phyloP scores from a whole-genome alignment of 1,140 invertebrate species.

The Pantala flavescens region DNA sequence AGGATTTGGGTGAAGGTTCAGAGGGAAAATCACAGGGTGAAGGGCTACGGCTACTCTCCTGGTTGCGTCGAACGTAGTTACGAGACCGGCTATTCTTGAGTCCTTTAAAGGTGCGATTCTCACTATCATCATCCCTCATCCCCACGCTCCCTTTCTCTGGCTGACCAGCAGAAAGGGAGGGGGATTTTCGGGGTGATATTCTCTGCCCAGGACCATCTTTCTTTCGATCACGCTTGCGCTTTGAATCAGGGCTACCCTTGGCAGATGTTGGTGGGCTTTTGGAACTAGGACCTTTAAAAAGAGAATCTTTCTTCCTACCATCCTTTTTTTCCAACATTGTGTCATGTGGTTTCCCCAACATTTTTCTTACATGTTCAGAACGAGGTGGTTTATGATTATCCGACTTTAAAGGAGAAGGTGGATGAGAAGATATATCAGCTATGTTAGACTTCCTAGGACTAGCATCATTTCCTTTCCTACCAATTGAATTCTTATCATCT shows the following conservation, averaged over 20 bases:
- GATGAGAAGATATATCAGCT: background rate
- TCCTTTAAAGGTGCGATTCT: slow-evolving; percentile 5
- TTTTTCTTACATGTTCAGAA: background rate
- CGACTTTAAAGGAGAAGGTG: background rate
- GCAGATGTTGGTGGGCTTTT: background rate
- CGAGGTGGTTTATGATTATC: background rate
- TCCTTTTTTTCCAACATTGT: background rate
- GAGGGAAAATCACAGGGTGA: background rate
- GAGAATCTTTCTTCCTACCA: background rate
- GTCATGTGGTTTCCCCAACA: slow-evolving; percentile 8
- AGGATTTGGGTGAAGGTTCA: background rate
- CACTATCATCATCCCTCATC: background rate
- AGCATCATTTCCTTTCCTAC: background rate
- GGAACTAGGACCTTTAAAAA: background rate
- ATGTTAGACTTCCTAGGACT: background rate
- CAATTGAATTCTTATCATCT: background rate
- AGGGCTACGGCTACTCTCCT: slow-evolving; percentile 6
- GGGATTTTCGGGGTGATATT: background rate
- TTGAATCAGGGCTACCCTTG: background rate
- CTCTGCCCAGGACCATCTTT: slow-evolving; percentile 3
- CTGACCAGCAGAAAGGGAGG: background rate
- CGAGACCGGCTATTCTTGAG: slow-evolving; percentile 23
- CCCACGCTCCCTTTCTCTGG: background rate
- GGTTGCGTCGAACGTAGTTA: slow-evolving; percentile 52
- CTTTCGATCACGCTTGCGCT: background rate